phyloP scores from a whole-genome alignment of 2,888 invertebrate genomes.

The Diarsia dahlii region DNA sequence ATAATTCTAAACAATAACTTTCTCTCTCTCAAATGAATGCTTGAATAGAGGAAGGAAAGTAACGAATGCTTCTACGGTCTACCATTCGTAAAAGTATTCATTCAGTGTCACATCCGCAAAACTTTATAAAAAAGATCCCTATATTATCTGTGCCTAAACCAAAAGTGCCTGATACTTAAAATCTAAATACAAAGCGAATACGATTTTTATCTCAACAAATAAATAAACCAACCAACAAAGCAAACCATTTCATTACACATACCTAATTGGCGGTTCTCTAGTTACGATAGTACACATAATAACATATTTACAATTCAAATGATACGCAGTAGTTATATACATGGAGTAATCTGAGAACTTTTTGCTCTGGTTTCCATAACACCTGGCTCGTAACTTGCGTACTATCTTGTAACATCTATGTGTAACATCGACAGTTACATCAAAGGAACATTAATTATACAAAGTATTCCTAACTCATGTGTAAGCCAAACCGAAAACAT shows the following conservation, averaged over 20 bases:
- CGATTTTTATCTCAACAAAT: conserved; percentile 4
- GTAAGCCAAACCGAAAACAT: conserved; percentile 11
- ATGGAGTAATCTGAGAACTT: conserved; percentile 67
- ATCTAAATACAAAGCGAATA: background rate
- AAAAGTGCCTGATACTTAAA: background rate
- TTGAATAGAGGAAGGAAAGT: no score
- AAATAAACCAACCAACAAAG: conserved; percentile 16
- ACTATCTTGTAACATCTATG: conserved; percentile 31
- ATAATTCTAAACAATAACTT: no score
- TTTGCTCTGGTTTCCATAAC: conserved; percentile 70
- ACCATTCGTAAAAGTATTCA: background rate
- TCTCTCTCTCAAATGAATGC: no score
- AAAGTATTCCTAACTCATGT: background rate
- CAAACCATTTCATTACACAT: conserved; percentile 21
- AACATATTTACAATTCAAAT: conserved; percentile 62
- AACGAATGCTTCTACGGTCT: no score
- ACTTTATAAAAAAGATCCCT: background rate
- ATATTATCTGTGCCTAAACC: no score
- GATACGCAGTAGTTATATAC: conserved; percentile 58
- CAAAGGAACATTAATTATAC: conserved; percentile 6
- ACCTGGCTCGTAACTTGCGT: conserved; percentile 32
- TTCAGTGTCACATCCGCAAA: background rate
- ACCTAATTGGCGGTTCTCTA: conserved; percentile 51
- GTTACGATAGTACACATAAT: conserved; percentile 48
- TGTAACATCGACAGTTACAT: conserved; percentile 36